Evolutionary conservation across 2,113 vertebrate genomes (phyloP).

Genomic region (Myxocyprinus asiaticus): DNA sequence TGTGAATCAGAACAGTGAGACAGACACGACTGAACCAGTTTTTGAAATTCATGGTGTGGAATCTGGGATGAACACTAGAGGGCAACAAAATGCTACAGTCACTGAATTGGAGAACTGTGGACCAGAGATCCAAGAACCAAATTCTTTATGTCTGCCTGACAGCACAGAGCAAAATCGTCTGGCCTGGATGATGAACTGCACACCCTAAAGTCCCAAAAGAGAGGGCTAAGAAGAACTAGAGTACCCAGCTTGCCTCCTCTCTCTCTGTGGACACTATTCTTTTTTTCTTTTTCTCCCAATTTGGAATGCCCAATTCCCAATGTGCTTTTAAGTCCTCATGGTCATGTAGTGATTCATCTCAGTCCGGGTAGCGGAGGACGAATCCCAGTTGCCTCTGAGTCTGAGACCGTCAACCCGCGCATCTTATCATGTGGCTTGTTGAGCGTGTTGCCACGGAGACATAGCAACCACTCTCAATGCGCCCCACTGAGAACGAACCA

Average conservation of each 20-base stretch:
- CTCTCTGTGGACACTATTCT: conserved; percentile 76
- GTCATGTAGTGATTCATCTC: too few relatives aligned
- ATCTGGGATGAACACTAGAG: not conserved
- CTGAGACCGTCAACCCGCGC: too few relatives aligned
- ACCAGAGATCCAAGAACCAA: not conserved
- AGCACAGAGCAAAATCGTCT: conserved; percentile 79
- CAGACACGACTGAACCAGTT: not conserved
- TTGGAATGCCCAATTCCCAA: too few relatives aligned
- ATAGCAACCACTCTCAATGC: too few relatives aligned
- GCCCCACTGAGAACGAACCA: too few relatives aligned
- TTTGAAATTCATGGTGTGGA: not conserved
- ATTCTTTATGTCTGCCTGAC: conserved; percentile 60
- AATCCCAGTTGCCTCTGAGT: too few relatives aligned
- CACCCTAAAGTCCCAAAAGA: conserved; percentile 67
- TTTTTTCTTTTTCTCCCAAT: too few relatives aligned
- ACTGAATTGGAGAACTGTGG: not conserved
- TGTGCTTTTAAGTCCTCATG: too few relatives aligned
- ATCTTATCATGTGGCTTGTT: too few relatives aligned
- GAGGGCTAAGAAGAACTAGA: conserved; percentile 59
- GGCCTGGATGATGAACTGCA: conserved; percentile 82
- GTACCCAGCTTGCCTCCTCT: conserved; percentile 70
- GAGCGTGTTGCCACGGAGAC: too few relatives aligned
- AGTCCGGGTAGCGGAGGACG: too few relatives aligned
- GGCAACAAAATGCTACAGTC: not conserved
- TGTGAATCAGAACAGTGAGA: too few relatives aligned